A percentile compares a stretch with the other conserved stretches of the same genome.
Conservation (phyloP, 2,113 vertebrate genomes). For the Bujurquina vittata region DNA sequence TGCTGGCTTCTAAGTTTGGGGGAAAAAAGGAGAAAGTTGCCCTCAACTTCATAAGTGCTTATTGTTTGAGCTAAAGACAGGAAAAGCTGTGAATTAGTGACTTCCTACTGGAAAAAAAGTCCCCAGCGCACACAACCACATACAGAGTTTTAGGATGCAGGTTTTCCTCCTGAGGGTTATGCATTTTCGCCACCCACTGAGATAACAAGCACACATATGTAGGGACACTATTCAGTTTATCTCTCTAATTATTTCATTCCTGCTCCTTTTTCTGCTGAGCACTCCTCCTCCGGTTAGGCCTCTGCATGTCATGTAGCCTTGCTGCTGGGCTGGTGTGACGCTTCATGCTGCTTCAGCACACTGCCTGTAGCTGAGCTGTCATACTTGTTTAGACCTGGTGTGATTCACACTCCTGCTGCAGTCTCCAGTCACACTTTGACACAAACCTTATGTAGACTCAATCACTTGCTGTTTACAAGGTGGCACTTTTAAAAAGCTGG, state of each 20-base stretch:
- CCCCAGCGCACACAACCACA: neutral
- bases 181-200: slow-evolving; percentile 1
- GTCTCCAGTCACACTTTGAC: slow-evolving; percentile 51
- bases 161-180: neutral
- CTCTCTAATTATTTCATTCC: slow-evolving; percentile 30
- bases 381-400: slow-evolving; percentile 42
- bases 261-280: slow-evolving; percentile 24
- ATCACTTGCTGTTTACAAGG: slow-evolving; percentile 10
- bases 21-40: neutral
- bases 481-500: neutral
- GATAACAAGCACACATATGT: slow-evolving; percentile 32
- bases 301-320: slow-evolving; percentile 40
- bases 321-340: slow-evolving; percentile 24
- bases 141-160: neutral
- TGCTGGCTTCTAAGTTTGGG: neutral
- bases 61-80: neutral
- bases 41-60: neutral
- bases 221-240: slow-evolving; percentile 1
- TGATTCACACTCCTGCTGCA: slow-evolving; percentile 58
- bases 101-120: neutral
- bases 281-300: slow-evolving; percentile 10
- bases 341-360: slow-evolving; percentile 74
- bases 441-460: slow-evolving; percentile 27
- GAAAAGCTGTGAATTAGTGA: neutral
- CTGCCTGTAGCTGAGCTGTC: slow-evolving; percentile 73